Evolutionary conservation across 2,797 vertebrate genomes (phyloP).

Genomic region (Vespertilio murinus): DNA sequence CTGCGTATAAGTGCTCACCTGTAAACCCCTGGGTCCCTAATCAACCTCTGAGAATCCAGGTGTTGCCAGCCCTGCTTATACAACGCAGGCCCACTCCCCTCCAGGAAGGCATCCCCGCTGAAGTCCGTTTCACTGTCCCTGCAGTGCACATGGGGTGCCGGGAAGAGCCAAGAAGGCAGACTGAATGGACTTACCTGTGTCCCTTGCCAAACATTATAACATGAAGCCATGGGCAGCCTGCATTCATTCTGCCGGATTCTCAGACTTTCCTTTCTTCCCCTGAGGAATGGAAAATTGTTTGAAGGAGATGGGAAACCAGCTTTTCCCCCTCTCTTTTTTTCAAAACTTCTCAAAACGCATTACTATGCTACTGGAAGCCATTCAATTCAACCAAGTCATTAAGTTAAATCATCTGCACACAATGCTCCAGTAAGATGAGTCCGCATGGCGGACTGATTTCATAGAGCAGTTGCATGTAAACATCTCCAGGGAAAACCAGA

Average conservation of each 20-base stretch:
- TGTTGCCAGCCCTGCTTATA: not conserved
- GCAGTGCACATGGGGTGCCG: not conserved
- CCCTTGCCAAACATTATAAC: constrained; percentile 72
- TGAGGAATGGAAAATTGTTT: constrained; percentile 78
- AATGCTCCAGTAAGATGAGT: constrained; percentile 77
- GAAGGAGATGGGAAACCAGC: constrained; percentile 74
- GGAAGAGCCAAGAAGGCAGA: constrained; percentile 57
- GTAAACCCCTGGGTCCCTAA: not conserved
- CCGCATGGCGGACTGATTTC: constrained; percentile 71
- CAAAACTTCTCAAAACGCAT: constrained; percentile 80
- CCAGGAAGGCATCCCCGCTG: constrained; percentile 11
- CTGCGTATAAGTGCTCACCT: not conserved
- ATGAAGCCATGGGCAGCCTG: constrained; percentile 76
- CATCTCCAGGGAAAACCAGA: constrained; percentile 80
- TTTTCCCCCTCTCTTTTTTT: constrained; percentile 68
- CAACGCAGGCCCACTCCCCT: not conserved
- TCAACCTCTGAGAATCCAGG: not conserved
- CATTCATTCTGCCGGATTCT: constrained; percentile 39
- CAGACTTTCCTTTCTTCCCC: constrained; percentile 77
- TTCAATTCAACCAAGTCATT: constrained; percentile 81
- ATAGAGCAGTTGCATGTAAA: constrained; percentile 76
- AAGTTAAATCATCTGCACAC: constrained; percentile 81
- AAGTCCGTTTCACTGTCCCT: constrained; percentile 38
- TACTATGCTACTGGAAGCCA: constrained; percentile 82
- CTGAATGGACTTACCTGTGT: constrained; percentile 59